Evolutionary conservation across 2,888 invertebrate species (phyloP).

Genomic region (Rhorus exstirpatorius): DNA sequence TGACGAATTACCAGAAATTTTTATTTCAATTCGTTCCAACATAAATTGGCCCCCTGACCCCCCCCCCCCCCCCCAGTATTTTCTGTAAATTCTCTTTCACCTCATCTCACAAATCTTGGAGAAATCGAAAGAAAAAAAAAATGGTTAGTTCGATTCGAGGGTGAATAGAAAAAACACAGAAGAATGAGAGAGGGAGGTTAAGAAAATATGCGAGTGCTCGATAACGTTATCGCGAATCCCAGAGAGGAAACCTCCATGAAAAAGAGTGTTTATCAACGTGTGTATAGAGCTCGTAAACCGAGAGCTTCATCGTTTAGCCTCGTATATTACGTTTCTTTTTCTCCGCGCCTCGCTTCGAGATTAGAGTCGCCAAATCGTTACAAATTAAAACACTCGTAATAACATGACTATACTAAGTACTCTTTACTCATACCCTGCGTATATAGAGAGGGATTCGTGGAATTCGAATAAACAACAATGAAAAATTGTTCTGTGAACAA

Average conservation of each 20-base stretch:
- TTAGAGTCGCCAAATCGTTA: slow-evolving; percentile 46
- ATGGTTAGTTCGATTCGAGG: not conserved
- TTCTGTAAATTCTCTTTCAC: not conserved
- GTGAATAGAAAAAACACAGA: slow-evolving; percentile 9
- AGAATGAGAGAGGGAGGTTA: slow-evolving; percentile 24
- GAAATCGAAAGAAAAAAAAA: slow-evolving; percentile 39
- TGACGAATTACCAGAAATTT: no score
- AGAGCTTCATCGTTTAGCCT: slow-evolving; percentile 35
- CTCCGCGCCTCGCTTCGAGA: slow-evolving; percentile 20
- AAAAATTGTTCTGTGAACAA: no score
- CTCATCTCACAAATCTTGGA: no score
- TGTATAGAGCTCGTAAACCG: slow-evolving; percentile 59
- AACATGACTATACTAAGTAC: not conserved
- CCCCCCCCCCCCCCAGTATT: no score
- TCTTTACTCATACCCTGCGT: not conserved
- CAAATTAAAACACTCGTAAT: slow-evolving; percentile 24
- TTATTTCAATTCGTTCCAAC: no score
- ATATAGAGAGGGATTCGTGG: no score
- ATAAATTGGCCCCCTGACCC: no score
- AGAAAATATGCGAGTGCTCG: slow-evolving; percentile 68
- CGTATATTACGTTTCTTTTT: slow-evolving; percentile 10
- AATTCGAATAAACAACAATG: not conserved
- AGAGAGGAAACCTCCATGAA: slow-evolving; percentile 55
- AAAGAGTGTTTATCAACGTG: slow-evolving; percentile 52
- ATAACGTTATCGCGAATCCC: slow-evolving; percentile 70